Base-by-base conservation (phyloP, 2,888 invertebrate species). In the Acanthosepion esculentum region DNA sequence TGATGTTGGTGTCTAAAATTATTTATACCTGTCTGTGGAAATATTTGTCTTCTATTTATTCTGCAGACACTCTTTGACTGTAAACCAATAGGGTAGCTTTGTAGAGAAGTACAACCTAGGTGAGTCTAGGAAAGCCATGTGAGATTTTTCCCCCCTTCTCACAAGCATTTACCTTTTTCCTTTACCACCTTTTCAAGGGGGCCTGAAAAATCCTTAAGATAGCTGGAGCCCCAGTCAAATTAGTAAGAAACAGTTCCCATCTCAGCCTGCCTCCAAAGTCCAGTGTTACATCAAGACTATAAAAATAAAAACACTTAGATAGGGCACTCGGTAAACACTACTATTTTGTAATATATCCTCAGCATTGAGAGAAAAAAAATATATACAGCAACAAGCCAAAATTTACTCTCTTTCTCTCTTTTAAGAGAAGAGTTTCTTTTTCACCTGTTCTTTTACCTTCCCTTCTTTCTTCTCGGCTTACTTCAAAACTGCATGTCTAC, bases 11-110 rank as follows among this genome's bases (percentile, higher is more conserved):
- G 59, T n/a, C 41, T 59, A 33, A 59, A 33, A 78, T 78, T 78
- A 78, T 78, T 78, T 78, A 78, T 78, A 78, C 78, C 78, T 78
- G 78, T 78, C n/a, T 78, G 78, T 78, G 78, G 78, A 78, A 78
- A 78, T 78, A 78, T 78, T 78, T 78, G 78, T 78, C 18, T 78
- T 78, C 78, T 78, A 78, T 78, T 78, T 78, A 78, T 78, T 78
- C n/a, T n/a, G n/a, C n/a, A 78, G 78, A 59, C 59, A 59, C 23
- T 59, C 59, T 23, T 59, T 59, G 59, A 78, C 78, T 78, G 78
- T 78, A 78, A 78, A 78, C 78, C 78, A 78, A n/a, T 33, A n/a
- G n/a, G 78, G 78, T 29, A 78, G 78, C 29, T 78, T 78, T 29
- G 59, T 15, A n/a, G 78, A n/a, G n/a, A 15, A n/a, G n/a, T n/a